phyloP scores from a whole-genome alignment of 30 jellyfish, hydroid and myxozoan genomes.

The Turritopsis rubra region DNA sequence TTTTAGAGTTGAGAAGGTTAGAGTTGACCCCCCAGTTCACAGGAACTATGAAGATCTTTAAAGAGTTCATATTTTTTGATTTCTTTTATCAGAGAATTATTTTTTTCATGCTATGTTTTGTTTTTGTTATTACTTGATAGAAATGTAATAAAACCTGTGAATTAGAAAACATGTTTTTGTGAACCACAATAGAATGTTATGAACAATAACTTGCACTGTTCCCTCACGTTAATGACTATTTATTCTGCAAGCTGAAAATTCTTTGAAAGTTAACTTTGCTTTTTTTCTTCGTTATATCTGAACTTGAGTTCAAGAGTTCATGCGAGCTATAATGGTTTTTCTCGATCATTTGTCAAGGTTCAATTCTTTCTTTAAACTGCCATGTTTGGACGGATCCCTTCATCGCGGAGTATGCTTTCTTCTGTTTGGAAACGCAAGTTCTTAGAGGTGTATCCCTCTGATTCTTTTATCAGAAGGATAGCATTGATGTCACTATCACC shows the following conservation, averaged over 20 bases:
- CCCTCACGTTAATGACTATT: not conserved
- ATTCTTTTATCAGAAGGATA: not conserved
- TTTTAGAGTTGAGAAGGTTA: too few species aligned
- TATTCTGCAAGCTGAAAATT: not conserved
- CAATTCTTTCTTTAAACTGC: not conserved
- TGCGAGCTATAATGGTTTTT: not conserved
- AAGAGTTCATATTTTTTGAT: too few species aligned
- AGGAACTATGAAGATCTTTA: too few species aligned
- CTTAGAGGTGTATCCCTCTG: not conserved
- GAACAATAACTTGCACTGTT: not conserved
- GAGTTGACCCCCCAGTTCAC: too few species aligned
- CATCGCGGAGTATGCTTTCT: not conserved
- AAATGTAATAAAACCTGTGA: not conserved
- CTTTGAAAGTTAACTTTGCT: not conserved
- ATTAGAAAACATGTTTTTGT: not conserved
- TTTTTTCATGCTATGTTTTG: not conserved
- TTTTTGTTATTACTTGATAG: not conserved
- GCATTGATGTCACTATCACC: not conserved
- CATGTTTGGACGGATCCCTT: not conserved
- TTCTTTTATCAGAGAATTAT: too few species aligned
- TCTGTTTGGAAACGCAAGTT: not conserved
- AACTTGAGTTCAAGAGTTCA: not conserved
- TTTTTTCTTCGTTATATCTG: not conserved
- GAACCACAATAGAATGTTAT: not conserved
- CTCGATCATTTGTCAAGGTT: not conserved